Base-by-base conservation (phyloP, 2,113 vertebrate genomes). In the Poecile atricapillus region DNA sequence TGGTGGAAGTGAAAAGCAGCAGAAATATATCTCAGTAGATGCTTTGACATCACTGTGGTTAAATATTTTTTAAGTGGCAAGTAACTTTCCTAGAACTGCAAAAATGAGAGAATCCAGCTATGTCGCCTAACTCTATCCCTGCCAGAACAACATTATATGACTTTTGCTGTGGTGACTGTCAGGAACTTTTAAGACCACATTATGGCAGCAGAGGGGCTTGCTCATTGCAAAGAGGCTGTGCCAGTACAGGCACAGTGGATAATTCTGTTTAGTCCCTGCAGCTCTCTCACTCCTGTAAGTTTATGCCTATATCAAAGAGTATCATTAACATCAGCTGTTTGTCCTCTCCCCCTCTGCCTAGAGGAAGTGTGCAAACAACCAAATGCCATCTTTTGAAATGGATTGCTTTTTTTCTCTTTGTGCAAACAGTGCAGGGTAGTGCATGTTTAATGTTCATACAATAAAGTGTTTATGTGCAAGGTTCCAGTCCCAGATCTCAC, bases 61-160 rank as follows among this genome's bases (percentile, higher is more conserved):
- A 56, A 49, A 11, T 63, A 8, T 46, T 55, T 94, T 77, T 21
- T 17, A 35, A 53, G 20, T 24, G 24, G n/a, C 37, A 41, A 55
- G 37, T 12, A 31, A 28, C 89, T 87, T 74, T 69, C 31, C 46
- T 50, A 31, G 11, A 30, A 64, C 58, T 35, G 43, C 7, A 68
- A 30, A 60, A 93, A 55, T 64, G 11, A 67, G 49, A 1, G 23
- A 87, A 90, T 69, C 31, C 47, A 59, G 11, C 21, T 64, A 5
- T 21, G 14, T 49, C 17, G 13, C 47, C 52, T 35, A 39, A 39
- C 37, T 37, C 21, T 67, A 1, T 33, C 33, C 44, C 50, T 74
- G 35, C 22, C 22, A 7, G 10, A 44, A 8, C n/a, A 58, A 6
- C 0, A 0, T 17, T 31, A 5, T 71, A 3, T 80, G 46, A 12